Base-by-base conservation (phyloP, 2,888 invertebrate genomes). In the Pollenia amentaria region DNA sequence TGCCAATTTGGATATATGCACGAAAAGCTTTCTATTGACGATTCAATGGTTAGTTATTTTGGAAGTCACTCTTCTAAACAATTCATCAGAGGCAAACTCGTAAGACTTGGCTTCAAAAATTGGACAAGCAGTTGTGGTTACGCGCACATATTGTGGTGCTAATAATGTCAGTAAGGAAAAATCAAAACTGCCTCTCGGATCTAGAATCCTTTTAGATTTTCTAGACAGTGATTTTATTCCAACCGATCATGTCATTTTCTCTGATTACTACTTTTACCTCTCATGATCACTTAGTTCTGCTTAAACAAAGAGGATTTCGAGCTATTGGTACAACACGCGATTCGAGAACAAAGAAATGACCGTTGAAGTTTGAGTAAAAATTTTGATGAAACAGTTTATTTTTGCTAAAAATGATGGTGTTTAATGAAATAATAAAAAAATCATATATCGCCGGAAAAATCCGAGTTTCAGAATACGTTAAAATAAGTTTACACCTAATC, bases 261-360 rank as follows among this genome's bases (percentile, higher is more conserved):
- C 4, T 29, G 51, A 51, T 6, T 16, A 51, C 6, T 51, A 16
- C n/a, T 16, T 51, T 51, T 62, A 62, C 62, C 2, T 64, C 18
- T 3, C 16, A 64, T 18, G 44, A 64, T 44, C 64, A 44, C 12
- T 18, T 64, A 18, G 16, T 40, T 7, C 12, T 9, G 9, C 12
- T 64, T 12, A 64, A 64, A 44, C n/a, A 16, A 62, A 62, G 9
- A 62, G 62, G 40, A 62, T 62, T 62, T 62, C n/a, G 11, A 14
- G 62, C 64, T 18, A 21, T 44, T 38, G 44, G 44, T 16, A 44
- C 64, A 18, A 44, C 44, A 18, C 42, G 64, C 10, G 64, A 44
- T 11, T 16, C 44, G 8, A 64, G 18, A 64, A 64, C 64, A 64
- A 64, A 64, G 14, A 64, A 64, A 64, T 64, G 64, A 18, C 44